Conservation (phyloP, 2,888 invertebrate species). For the Drosophila glabriapex region DNA sequence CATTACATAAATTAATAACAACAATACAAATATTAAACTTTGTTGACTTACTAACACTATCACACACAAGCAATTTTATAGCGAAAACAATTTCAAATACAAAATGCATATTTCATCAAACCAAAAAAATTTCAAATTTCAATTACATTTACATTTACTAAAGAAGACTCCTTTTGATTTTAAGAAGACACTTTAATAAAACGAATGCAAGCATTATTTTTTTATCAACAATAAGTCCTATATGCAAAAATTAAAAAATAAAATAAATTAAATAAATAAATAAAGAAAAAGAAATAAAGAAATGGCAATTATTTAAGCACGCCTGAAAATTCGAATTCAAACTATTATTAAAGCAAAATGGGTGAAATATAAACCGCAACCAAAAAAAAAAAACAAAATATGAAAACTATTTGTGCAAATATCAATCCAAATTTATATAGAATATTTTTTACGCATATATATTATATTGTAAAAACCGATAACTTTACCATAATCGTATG, state of each 20-base stretch:
- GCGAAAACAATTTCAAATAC: slow-evolving; percentile 31
- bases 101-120: slow-evolving; percentile 31
- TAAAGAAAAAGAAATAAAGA: slow-evolving; percentile 6
- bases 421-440: slow-evolving; percentile 71
- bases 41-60: slow-evolving; percentile 58
- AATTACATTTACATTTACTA: slow-evolving; percentile 43
- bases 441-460: slow-evolving; percentile 74
- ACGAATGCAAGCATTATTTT: slow-evolving; percentile 48
- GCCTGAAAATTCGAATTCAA: slow-evolving; percentile 59
- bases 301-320: slow-evolving; percentile 58
- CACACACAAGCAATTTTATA: slow-evolving; percentile 55
- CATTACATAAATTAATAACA: slow-evolving; percentile 39
- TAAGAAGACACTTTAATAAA: slow-evolving; percentile 52
- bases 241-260: slow-evolving; percentile 33
- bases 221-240: slow-evolving; percentile 28
- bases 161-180: slow-evolving; percentile 59
- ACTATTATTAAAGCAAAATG: slow-evolving; percentile 49
- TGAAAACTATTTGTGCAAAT: slow-evolving; percentile 62
- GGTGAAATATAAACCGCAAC: slow-evolving; percentile 48
- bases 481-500: slow-evolving; percentile 63
- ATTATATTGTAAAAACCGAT: slow-evolving; percentile 65
- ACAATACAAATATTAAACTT: slow-evolving; percentile 57
- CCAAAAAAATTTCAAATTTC: slow-evolving; percentile 4
- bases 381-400: slow-evolving; percentile 27
- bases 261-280: slow-evolving; percentile 7